Percentiles rank a stretch among this genome's conserved stretches.
These are phyloP conservation scores for Siphlonurus alternatus DNA, from an alignment of 2,888 invertebrate genomes.

Conservation along the genomic window DNA sequence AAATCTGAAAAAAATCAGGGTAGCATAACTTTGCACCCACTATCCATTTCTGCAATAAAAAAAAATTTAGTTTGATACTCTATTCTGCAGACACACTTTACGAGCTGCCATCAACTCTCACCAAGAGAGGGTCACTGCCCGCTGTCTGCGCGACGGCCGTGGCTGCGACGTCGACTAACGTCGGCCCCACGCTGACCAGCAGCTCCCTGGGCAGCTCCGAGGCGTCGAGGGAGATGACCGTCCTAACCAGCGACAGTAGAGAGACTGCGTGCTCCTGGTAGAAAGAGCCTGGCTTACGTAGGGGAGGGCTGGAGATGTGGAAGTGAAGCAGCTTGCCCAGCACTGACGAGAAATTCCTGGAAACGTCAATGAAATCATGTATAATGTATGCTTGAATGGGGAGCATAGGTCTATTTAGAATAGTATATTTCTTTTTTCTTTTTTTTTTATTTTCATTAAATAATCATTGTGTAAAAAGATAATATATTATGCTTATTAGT, in stretches of 20 bases:
- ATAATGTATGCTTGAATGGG: no score
- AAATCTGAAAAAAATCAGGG: no score
- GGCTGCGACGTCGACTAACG: background rate
- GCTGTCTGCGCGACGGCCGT: background rate
- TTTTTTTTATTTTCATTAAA: no score
- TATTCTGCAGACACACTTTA: no score
- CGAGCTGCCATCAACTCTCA: no score
- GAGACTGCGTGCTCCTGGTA: conserved; percentile 41
- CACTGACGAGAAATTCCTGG: conserved; percentile 33
- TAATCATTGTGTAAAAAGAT: no score
- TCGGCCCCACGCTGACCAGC: background rate
- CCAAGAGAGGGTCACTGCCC: background rate
- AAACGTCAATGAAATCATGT: conserved; percentile 13
- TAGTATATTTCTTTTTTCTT: no score
- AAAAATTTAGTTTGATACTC: no score
- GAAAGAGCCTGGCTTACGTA: conserved; percentile 27
- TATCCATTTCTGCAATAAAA: no score
- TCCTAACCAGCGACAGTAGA: conserved; percentile 23
- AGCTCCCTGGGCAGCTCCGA: background rate
- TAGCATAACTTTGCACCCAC: no score
- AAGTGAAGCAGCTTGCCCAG: conserved; percentile 37
- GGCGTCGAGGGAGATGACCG: conserved; percentile 19
- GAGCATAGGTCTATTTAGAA: no score
- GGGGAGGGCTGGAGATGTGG: conserved; percentile 36
- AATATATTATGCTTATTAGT: no score